A percentile compares a stretch with the other conserved stretches of the same genome.
Evolutionary conservation across 2,888 invertebrate genomes (phyloP).

Genomic region (Sabellastarte sp.): DNA sequence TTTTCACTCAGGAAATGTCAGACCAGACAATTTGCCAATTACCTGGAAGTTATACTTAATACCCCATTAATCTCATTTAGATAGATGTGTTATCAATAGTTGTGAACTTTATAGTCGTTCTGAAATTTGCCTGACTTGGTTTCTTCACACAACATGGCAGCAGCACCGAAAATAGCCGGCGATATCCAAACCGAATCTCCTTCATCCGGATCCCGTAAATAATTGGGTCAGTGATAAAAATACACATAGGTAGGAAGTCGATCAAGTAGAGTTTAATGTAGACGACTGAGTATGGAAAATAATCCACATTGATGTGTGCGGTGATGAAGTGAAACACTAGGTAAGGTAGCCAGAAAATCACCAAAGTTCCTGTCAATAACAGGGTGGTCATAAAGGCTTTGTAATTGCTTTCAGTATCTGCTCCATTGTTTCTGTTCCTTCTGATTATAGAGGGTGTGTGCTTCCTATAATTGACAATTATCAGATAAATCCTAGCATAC

Average conservation of each 20-base stretch:
- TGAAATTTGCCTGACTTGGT: constrained; percentile 2
- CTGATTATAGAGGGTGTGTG: constrained; percentile 14
- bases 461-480: constrained; percentile 24
- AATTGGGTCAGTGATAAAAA: constrained; percentile 32
- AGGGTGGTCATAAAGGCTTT: constrained; percentile 36
- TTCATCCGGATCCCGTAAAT: constrained; percentile 36
- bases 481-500: constrained; percentile 31
- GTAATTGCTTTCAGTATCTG: constrained; percentile 30
- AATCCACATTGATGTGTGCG: constrained; percentile 22
- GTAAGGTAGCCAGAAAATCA: constrained; percentile 36
- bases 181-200: constrained; percentile 29
- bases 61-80: too few relatives aligned
- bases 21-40: too few relatives aligned
- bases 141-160: constrained; percentile 22
- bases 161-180: constrained; percentile 21
- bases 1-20: too few relatives aligned
- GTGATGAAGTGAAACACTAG: constrained; percentile 30
- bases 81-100: constrained; percentile 18
- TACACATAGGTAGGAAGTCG: constrained; percentile 34
- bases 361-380: constrained; percentile 29
- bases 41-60: too few relatives aligned
- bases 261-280: constrained; percentile 32
- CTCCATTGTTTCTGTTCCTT: background rate
- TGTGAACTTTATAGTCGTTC: constrained; percentile 19
- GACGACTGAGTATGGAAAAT: background rate